Conservation (phyloP, 2,797 vertebrate genomes). For the Lepidocolaptes lacrymiger region DNA sequence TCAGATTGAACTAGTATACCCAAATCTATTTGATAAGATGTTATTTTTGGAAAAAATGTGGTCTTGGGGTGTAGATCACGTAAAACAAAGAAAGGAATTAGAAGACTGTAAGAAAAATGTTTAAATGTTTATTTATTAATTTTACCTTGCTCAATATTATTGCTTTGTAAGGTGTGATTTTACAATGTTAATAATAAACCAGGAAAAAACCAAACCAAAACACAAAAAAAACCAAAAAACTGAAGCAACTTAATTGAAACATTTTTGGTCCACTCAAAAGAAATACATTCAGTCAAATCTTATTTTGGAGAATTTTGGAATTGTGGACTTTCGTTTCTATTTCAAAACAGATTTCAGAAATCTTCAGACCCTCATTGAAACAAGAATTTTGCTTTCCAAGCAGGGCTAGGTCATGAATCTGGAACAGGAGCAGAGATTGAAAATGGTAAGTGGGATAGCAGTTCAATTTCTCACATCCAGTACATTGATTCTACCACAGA, state of each 20-base stretch:
- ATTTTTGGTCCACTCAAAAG: background rate
- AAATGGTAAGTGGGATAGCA: background rate
- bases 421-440: background rate
- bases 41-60: background rate
- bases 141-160: background rate
- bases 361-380: background rate
- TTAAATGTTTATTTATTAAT: background rate
- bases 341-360: background rate
- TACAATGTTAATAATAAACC: background rate
- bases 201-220: background rate
- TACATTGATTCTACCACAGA: background rate
- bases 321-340: background rate
- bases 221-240: background rate
- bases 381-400: background rate
- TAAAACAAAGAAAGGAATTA: background rate
- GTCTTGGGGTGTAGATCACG: background rate
- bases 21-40: background rate
- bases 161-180: background rate
- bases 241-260: background rate
- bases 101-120: background rate
- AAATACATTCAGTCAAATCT: rapidly evolving
- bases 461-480: background rate
- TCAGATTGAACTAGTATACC: background rate
- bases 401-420: background rate
- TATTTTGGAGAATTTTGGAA: background rate